phyloP scores from a whole-genome alignment of 2,797 vertebrate species.

The Diglossa cyanea region DNA sequence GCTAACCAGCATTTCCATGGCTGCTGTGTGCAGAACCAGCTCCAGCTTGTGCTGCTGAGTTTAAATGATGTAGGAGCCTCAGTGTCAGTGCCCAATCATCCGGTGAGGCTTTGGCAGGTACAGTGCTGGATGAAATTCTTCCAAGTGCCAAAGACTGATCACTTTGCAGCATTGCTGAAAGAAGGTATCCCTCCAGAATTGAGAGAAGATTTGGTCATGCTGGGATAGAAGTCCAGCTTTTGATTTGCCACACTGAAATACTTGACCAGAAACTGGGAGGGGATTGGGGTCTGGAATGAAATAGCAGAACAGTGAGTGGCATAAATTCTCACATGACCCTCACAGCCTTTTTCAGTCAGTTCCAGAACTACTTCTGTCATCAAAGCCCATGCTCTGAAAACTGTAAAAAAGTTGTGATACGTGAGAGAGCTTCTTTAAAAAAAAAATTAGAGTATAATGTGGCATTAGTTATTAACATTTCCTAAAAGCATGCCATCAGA shows the following conservation, averaged over 20 bases:
- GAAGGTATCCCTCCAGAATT: neutral
- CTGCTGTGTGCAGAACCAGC: neutral
- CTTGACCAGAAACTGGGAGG: neutral
- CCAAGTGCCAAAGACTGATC: neutral
- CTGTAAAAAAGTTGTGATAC: fast-evolving
- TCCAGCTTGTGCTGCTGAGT: neutral
- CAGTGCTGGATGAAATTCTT: neutral
- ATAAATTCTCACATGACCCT: neutral
- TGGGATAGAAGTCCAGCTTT: neutral
- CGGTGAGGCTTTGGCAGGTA: neutral
- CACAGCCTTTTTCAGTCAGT: neutral
- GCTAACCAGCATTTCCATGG: neutral
- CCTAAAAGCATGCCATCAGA: neutral
- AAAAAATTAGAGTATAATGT: neutral
- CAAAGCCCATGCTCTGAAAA: neutral
- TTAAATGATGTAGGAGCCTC: neutral
- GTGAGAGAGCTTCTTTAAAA: neutral
- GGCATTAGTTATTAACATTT: neutral
- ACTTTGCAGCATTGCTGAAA: neutral
- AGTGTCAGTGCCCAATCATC: neutral
- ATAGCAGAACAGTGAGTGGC: neutral
- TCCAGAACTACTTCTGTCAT: neutral
- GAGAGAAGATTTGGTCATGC: neutral
- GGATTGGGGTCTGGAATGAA: neutral
- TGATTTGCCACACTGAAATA: neutral